Evolutionary conservation across 2,888 invertebrate genomes (phyloP).

Genomic region (Thymelicus acteon): DNA sequence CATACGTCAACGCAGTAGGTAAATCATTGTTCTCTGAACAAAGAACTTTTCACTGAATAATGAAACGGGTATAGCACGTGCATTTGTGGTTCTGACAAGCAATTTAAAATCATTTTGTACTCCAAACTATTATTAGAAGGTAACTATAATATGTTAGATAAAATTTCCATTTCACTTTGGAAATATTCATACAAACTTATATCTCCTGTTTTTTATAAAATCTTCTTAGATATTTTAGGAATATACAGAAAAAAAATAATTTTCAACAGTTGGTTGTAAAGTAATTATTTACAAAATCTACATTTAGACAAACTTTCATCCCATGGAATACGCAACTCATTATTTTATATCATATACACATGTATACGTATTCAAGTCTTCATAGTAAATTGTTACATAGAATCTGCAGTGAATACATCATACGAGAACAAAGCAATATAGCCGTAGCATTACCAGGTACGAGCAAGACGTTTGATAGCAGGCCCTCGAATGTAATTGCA

Average conservation of each 20-base stretch:
- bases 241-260: too few relatives aligned
- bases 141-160: not conserved
- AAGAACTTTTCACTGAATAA: conserved; percentile 17
- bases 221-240: too few relatives aligned
- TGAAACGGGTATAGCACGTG: not conserved
- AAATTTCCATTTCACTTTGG: not conserved
- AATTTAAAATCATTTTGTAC: not conserved
- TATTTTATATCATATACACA: too few relatives aligned
- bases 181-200: too few relatives aligned
- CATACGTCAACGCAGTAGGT: conserved; percentile 4
- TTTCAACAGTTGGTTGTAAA: too few relatives aligned
- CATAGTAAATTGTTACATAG: too few relatives aligned
- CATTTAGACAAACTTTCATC: too few relatives aligned
- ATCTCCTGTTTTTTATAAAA: too few relatives aligned
- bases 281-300: too few relatives aligned
- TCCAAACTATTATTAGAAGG: not conserved
- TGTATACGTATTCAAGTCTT: too few relatives aligned
- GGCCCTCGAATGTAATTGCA: not conserved
- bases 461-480: not conserved
- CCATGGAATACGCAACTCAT: too few relatives aligned
- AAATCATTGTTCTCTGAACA: conserved; percentile 7
- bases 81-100: conserved; percentile 1
- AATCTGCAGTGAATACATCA: not conserved
- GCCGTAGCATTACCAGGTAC: not conserved
- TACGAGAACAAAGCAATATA: not conserved